phyloP scores from a whole-genome alignment of 2,113 vertebrate genomes.

The Dolichotis patagonum region DNA sequence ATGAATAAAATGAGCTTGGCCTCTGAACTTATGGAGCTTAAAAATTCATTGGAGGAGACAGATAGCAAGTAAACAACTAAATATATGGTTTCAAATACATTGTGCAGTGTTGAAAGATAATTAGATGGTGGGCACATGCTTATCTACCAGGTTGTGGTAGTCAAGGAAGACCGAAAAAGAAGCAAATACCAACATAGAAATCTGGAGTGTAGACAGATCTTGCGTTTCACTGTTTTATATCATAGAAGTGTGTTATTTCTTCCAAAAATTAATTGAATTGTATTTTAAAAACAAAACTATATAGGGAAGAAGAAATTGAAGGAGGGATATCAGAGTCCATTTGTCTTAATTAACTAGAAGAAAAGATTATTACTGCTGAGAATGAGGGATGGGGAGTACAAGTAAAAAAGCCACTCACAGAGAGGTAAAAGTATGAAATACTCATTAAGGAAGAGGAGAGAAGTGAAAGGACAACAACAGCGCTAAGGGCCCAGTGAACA shows the following conservation, averaged over 20 bases:
- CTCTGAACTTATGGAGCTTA: not conserved
- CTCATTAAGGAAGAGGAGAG: not conserved
- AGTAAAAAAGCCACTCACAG: not conserved
- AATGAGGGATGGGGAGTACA: not conserved
- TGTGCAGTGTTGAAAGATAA: not conserved
- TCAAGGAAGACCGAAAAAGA: not conserved
- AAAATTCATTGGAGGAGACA: not conserved
- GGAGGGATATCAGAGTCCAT: not conserved
- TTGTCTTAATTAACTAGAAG: conserved; percentile 29
- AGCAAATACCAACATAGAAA: not conserved
- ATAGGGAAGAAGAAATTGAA: not conserved
- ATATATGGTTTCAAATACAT: not conserved
- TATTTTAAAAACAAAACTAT: conserved; percentile 27
- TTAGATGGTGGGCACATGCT: not conserved
- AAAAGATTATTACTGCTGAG: conserved; percentile 1
- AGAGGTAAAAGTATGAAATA: not conserved
- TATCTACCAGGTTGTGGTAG: not conserved
- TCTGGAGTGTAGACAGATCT: not conserved
- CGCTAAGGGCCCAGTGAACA: not conserved
- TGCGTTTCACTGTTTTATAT: not conserved
- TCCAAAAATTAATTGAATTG: not conserved
- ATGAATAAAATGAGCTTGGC: not conserved
- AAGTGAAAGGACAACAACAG: not conserved
- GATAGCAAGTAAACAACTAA: not conserved
- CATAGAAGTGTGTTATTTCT: not conserved